Percentiles rank a stretch among this genome's conserved stretches.
These are phyloP conservation scores for Drosophila insularis DNA, from an alignment of 1,140 invertebrate species.

Conservation along the genomic window DNA sequence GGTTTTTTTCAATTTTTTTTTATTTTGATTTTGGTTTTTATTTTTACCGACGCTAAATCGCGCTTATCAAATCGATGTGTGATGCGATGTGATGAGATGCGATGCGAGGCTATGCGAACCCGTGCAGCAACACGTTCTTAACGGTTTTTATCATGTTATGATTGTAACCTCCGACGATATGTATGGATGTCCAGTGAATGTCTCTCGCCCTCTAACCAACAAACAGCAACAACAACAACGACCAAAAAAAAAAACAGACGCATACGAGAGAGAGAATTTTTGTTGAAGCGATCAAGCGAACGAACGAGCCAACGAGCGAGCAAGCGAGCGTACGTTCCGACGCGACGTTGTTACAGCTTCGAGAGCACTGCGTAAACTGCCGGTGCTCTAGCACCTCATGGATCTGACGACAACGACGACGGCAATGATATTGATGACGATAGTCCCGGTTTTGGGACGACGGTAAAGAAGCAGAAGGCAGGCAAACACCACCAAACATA, in stretches of 20 bases:
- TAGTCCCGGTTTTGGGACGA: slow-evolving; percentile 47
- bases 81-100: background rate
- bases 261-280: slow-evolving; percentile 12
- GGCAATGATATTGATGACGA: slow-evolving; percentile 45
- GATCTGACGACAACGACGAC: slow-evolving; percentile 51
- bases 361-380: slow-evolving; percentile 75
- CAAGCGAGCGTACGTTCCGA: slow-evolving; percentile 1
- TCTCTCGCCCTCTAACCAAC: no score
- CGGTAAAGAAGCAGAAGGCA: slow-evolving; percentile 41
- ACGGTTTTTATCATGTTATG: background rate
- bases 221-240: no score
- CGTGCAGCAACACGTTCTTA: slow-evolving; percentile 31
- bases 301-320: slow-evolving; percentile 7
- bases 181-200: background rate
- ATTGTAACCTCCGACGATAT: background rate
- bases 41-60: slow-evolving; percentile 17
- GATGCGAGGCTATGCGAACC: slow-evolving; percentile 26
- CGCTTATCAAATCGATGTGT: slow-evolving; percentile 27
- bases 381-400: slow-evolving; percentile 55
- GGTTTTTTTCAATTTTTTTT: background rate
- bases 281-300: background rate
- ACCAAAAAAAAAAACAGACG: no score
- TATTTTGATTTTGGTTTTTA: background rate
- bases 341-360: slow-evolving; percentile 79
- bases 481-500: slow-evolving; percentile 36